Conservation (phyloP, 1,140 invertebrate species). For the Zaprionus capensis region DNA sequence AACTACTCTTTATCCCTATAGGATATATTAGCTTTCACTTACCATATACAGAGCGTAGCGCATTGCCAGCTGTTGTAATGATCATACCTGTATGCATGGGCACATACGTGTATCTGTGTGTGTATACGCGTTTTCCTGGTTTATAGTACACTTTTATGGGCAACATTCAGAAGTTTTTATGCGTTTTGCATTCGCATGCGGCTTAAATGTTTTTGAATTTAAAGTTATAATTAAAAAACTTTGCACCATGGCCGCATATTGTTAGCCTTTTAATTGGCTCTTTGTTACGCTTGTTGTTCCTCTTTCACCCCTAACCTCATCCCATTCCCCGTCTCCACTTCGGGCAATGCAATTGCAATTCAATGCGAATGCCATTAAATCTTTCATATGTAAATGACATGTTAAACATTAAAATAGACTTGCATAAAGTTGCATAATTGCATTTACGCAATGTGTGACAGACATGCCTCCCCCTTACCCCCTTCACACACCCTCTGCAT, state of each 20-base stretch:
- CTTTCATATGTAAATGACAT: constrained; percentile 79
- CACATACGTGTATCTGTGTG: constrained; percentile 23
- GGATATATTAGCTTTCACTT: constrained; percentile 37
- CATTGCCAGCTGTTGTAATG: constrained; percentile 34
- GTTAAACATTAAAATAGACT: constrained; percentile 81
- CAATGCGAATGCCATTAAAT: constrained; percentile 65
- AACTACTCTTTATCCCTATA: not conserved
- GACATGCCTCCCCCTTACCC: constrained; percentile 19
- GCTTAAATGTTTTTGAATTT: constrained; percentile 82
- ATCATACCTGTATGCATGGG: constrained; percentile 21
- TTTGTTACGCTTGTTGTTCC: constrained; percentile 71
- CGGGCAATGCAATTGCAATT: constrained; percentile 61
- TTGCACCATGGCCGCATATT: constrained; percentile 60
- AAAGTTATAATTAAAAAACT: constrained; percentile 83
- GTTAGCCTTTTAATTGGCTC: constrained; percentile 80
- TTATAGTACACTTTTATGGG: constrained; percentile 80
- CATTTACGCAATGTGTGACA: constrained; percentile 69
- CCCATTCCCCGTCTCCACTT: not conserved
- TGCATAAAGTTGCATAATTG: constrained; percentile 81
- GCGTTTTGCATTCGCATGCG: constrained; percentile 59
- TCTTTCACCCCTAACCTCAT: not conserved
- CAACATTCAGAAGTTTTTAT: constrained; percentile 76
- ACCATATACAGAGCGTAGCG: constrained; percentile 45
- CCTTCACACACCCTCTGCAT: not conserved
- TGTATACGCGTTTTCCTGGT: constrained; percentile 5